These are phyloP conservation scores for Autographa gamma DNA, from an alignment of 2,888 invertebrate genomes.

Conservation along the genomic window DNA sequence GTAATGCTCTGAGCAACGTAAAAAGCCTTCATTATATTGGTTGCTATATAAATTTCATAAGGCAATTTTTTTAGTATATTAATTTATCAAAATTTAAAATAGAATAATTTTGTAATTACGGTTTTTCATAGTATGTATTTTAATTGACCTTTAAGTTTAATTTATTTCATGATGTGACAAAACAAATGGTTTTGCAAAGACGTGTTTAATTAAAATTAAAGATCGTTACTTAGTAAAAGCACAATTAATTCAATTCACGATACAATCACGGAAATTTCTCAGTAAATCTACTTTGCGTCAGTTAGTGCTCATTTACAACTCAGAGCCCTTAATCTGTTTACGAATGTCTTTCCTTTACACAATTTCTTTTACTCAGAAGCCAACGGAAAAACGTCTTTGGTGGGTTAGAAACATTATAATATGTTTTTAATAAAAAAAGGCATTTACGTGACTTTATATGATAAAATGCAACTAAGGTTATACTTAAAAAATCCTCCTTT, in stretches of 20 bases:
- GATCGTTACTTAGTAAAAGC: conserved; percentile 23
- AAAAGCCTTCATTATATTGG: background rate
- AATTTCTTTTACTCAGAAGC: conserved; percentile 7
- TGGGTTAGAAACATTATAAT: background rate
- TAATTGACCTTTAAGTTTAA: too few relatives aligned
- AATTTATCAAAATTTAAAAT: too few relatives aligned
- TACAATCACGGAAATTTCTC: conserved; percentile 33
- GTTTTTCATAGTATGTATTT: too few relatives aligned
- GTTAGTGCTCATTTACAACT: conserved; percentile 28
- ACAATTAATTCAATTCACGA: conserved; percentile 30
- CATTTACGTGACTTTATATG: too few relatives aligned
- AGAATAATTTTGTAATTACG: too few relatives aligned
- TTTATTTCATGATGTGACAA: too few relatives aligned
- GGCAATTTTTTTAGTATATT: conserved; percentile 1
- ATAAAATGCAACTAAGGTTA: too few relatives aligned
- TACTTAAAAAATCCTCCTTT: too few relatives aligned
- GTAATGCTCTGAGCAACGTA: conserved; percentile 16
- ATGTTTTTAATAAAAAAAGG: too few relatives aligned
- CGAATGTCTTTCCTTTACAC: conserved; percentile 18
- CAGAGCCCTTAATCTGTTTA: conserved; percentile 36
- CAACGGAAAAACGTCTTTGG: background rate
- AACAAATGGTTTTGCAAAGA: background rate
- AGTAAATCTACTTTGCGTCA: conserved; percentile 18
- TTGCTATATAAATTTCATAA: conserved; percentile 27
- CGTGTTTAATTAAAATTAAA: conserved; percentile 13